phyloP scores from a whole-genome alignment of 2,113 vertebrate genomes.

The Corydoras sp. region DNA sequence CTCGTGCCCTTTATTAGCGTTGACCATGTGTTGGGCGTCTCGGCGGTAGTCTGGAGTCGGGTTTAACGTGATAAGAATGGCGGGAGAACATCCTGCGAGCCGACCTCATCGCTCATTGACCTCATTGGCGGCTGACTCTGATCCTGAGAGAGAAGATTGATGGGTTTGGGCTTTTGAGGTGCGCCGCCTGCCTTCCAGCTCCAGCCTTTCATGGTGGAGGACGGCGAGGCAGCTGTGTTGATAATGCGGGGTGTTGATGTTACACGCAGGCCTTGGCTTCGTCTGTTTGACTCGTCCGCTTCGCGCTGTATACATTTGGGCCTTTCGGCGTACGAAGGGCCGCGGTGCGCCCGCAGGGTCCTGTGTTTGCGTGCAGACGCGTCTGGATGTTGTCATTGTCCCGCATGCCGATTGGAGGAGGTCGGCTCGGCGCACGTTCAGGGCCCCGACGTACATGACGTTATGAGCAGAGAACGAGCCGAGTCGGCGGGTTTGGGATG shows the following conservation, averaged over 20 bases:
- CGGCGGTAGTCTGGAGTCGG: background rate
- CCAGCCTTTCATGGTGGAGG: conserved; percentile 7
- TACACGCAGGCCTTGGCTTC: conserved; percentile 14
- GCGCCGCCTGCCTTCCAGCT: conserved; percentile 20
- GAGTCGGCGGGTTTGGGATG: conserved; percentile 69
- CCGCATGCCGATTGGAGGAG: conserved; percentile 48
- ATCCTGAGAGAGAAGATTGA: conserved; percentile 27
- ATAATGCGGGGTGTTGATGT: conserved; percentile 32
- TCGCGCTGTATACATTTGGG: conserved; percentile 20
- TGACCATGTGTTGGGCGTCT: conserved; percentile 6
- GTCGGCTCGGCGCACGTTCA: no score
- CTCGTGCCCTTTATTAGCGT: conserved; percentile 26
- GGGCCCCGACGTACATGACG: no score
- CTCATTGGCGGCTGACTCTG: background rate
- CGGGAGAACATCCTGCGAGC: conserved; percentile 12
- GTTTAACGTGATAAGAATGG: conserved; percentile 19
- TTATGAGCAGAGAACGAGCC: conserved; percentile 56
- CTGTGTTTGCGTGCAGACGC: background rate
- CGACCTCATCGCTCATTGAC: conserved; percentile 16
- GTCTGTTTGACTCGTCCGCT: conserved; percentile 26
- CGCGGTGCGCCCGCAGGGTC: no score
- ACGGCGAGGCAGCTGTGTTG: conserved; percentile 19
- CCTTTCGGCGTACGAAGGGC: no score
- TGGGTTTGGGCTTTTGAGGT: conserved; percentile 26
- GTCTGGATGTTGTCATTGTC: conserved; percentile 31